These are phyloP conservation scores for Synergus gifuensis DNA, from an alignment of 2,888 invertebrate genomes.

Conservation along the genomic window DNA sequence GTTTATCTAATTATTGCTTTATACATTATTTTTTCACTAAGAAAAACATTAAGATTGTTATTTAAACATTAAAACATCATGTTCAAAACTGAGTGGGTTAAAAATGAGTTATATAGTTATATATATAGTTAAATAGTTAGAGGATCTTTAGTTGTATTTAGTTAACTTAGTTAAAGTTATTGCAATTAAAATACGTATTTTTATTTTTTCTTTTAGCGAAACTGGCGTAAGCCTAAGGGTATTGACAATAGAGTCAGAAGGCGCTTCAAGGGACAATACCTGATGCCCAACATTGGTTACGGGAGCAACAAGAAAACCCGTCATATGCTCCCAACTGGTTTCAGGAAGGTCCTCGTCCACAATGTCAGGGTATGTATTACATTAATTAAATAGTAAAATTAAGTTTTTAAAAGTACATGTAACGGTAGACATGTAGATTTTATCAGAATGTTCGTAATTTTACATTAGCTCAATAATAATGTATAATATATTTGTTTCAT, in stretches of 20 bases:
- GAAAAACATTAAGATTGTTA: neutral
- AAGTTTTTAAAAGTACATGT: neutral
- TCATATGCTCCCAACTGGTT: conserved; percentile 98
- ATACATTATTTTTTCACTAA: neutral
- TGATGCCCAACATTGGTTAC: conserved; percentile 99
- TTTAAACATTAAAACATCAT: too few species aligned
- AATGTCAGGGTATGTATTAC: conserved; percentile 85
- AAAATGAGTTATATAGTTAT: too few species aligned
- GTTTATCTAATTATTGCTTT: neutral
- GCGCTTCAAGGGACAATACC: conserved; percentile 98
- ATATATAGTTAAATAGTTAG: too few species aligned
- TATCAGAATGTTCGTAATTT: neutral
- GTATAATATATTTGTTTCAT: conserved; percentile 63
- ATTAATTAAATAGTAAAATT: neutral
- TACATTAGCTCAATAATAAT: neutral
- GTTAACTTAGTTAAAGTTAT: neutral
- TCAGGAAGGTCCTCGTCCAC: conserved; percentile 95
- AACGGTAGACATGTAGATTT: neutral
- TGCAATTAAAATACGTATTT: neutral
- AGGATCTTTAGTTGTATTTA: neutral
- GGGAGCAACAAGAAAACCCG: conserved; percentile 96
- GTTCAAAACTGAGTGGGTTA: too few species aligned
- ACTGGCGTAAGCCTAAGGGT: conserved; percentile 99
- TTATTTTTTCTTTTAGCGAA: conserved; percentile 81
- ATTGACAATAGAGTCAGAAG: conserved; percentile 99